Evolutionary conservation across 2,113 vertebrate genomes (phyloP), one percentile per base, ranked within the genome.

Genomic region (Tinamus guttatus): DNA sequence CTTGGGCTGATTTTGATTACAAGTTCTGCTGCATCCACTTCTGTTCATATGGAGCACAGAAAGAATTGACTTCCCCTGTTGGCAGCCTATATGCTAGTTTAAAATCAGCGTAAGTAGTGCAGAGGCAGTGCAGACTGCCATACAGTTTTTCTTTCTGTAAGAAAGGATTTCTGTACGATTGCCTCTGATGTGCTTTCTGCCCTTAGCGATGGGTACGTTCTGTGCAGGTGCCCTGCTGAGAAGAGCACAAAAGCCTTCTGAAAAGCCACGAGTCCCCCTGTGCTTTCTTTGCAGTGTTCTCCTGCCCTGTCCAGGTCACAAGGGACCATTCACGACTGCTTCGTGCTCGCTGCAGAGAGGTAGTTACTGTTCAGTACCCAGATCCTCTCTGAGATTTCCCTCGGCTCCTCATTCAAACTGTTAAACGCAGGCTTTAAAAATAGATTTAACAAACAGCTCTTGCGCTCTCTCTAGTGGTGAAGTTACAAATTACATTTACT

Each of bases 401-500:
- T 34, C 17, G 15, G 0, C 2, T 20, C 24, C 47, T 65, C 78
- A 79, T 59, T 24, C 79, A 36, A 41, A 24, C 2, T 1, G 12
- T 25, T 8, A 25, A 3, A 27, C 21, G 14, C 12, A 34, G 0
- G 51, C 71, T 85, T 40, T 4, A 41, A 30, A 65, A 64, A 12
- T 3, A 25, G 25, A n/a, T 38, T 56, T 70, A n/a, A 47, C 38
- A 64, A 84, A 77, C 85, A 71, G 93, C 68, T 90, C 95, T 97
- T 51, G 77, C 62, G 18, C 70, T n/a, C 97, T 36, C 97, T 97
- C 98, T 98, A 93, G 95, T 97, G 98, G 94, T 28, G 62, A 28
- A 73, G n/a, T 68, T 4, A 51, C n/a, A 85, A 56, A 89, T 82
- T 30, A 15, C 34, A n/a, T 14, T 13, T 8, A 34, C 25, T 4